Base-by-base conservation (phyloP, 2,888 invertebrate species). In the Caenorhabditis wallacei region DNA sequence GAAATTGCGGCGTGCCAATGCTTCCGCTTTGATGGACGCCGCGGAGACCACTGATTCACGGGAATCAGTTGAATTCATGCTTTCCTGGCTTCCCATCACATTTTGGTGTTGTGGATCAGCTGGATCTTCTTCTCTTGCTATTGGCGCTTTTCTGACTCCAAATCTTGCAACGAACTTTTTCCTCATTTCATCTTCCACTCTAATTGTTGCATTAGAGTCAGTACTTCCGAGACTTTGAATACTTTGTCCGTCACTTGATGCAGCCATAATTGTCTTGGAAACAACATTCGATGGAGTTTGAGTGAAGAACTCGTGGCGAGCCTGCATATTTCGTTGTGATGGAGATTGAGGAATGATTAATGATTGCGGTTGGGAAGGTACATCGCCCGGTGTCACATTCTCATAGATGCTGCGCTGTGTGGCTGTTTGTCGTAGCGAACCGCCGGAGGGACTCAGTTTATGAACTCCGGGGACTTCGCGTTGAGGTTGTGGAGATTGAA, bases 11-110 rank as follows among this genome's bases (percentile, higher is more conserved):
- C 90, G 84, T 53, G 89, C 84, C 54, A 82, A 82, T 40, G 76
- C 82, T 80, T 90, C 90, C 30, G 90, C 89, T 74, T 82, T 84
- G 70, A 88, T 85, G 11, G 87, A 87, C 13, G 89, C 87, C 11
- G 87, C 89, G 2, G 87, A 87, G 46, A 90, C 88, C 11, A 90
- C 89, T 20, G 85, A 85, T 70, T 90, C 90, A 16, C 89, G 66
- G 11, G 87, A 87, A 69, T 87, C 89, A 7, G 88, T 87, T 1
- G 85, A 86, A 37, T 87, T 66, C 69, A 85, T 78, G 18, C 80
- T 80, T 53, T 88, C 89, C 51, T 85, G 75, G 48, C 84, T 80
- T 22, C 84, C 84, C 68, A 79, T 76, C 5, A 69, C 53, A 20
- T 66, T 66, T 26, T 13, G 66, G 26, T 82, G 86, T 8, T 75